These are phyloP conservation scores for Gandaritis pyraliata DNA, from an alignment of 2,888 invertebrate genomes.

Conservation along the genomic window DNA sequence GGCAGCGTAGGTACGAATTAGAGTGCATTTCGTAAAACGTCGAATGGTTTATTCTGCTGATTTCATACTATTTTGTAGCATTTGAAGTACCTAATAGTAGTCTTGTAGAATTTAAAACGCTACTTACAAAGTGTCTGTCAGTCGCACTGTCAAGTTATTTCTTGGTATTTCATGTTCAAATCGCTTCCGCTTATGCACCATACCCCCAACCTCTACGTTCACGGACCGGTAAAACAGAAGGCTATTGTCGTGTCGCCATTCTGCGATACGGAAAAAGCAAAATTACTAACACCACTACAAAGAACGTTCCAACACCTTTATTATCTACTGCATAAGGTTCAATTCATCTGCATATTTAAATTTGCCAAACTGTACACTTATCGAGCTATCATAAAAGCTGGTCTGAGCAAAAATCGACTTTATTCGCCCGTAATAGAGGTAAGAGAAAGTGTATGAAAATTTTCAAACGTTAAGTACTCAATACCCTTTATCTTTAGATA, in stretches of 20 bases:
- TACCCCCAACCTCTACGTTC: slow-evolving; percentile 53
- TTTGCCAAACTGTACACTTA: slow-evolving; percentile 29
- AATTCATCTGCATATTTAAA: slow-evolving; percentile 26
- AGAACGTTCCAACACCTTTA: slow-evolving; percentile 48
- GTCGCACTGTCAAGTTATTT: no score
- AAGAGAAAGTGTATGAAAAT: slow-evolving; percentile 41
- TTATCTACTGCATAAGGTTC: slow-evolving; percentile 11
- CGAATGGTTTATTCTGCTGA: no score
- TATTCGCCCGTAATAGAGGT: slow-evolving; percentile 12
- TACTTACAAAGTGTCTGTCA: no score
- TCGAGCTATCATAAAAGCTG: slow-evolving; percentile 8
- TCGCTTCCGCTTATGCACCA: slow-evolving; percentile 43
- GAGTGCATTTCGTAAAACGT: no score
- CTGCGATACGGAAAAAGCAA: slow-evolving; percentile 66
- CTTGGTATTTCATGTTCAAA: slow-evolving; percentile 9
- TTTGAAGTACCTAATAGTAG: no score
- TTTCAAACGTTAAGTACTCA: slow-evolving; percentile 74
- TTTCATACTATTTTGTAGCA: no score
- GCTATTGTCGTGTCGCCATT: slow-evolving; percentile 75
- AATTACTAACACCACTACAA: slow-evolving; percentile 31
- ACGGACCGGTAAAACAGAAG: slow-evolving; percentile 79
- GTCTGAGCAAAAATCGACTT: slow-evolving; percentile 20
- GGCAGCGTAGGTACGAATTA: no score
- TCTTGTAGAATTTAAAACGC: no score
- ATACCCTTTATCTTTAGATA: slow-evolving; percentile 82